A percentile compares a stretch with the other conserved stretches of the same genome.
Evolutionary conservation across 2,888 invertebrate species (phyloP).

Genomic region (Rhorus exstirpatorius): DNA sequence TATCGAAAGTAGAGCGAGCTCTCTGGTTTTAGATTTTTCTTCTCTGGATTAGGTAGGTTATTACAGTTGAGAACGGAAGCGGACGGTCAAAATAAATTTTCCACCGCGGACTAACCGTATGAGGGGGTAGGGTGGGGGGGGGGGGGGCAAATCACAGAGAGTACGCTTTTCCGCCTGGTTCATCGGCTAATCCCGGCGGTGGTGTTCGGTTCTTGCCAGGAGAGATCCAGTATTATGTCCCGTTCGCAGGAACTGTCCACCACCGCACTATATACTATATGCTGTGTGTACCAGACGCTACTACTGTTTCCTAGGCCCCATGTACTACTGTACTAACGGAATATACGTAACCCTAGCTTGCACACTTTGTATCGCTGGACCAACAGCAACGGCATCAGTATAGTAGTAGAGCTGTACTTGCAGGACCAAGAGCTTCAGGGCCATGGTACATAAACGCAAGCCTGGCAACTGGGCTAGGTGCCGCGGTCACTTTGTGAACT

Average conservation of each 20-base stretch:
- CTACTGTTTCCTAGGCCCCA: constrained; percentile 50
- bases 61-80: constrained; percentile 62
- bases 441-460: constrained; percentile 43
- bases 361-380: constrained; percentile 26
- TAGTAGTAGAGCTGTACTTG: constrained; percentile 19
- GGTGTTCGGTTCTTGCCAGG: constrained; percentile 69
- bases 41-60: constrained; percentile 39
- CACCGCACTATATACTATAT: constrained; percentile 28
- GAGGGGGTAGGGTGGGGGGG: constrained; percentile 42
- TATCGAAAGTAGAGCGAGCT: constrained; percentile 23
- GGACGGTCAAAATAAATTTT: constrained; percentile 72
- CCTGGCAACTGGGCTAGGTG: constrained; percentile 77
- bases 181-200: constrained; percentile 71
- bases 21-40: constrained; percentile 37
- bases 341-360: constrained; percentile 39
- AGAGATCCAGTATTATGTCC: constrained; percentile 69
- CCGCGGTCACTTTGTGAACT: constrained; percentile 86
- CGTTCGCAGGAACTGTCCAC: constrained; percentile 61
- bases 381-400: constrained; percentile 45
- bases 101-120: constrained; percentile 57
- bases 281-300: constrained; percentile 35
- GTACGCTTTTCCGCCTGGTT: constrained; percentile 69
- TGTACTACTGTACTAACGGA: constrained; percentile 48
- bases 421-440: constrained; percentile 41
- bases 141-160: constrained; percentile 48